Conservation (phyloP, 2,113 vertebrate species). For the Marmota flaviventris region DNA sequence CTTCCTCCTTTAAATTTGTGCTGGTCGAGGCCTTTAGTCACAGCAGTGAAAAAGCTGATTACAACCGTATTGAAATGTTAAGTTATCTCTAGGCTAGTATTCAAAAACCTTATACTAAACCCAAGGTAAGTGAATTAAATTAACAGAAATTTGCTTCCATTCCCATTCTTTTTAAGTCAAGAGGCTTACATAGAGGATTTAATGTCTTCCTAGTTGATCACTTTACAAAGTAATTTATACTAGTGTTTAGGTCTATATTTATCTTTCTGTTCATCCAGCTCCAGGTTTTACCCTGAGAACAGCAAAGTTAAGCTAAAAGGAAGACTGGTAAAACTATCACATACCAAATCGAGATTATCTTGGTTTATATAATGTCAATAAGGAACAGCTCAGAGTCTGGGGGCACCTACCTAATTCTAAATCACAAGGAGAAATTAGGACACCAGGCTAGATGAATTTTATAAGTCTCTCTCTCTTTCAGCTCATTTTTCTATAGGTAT, state of each 20-base stretch:
- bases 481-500: neutral
- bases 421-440: neutral
- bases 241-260: neutral
- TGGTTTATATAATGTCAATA: neutral
- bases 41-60: no score
- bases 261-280: neutral
- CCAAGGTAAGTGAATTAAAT: neutral
- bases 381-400: neutral
- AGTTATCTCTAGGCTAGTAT: neutral
- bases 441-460: neutral
- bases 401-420: neutral
- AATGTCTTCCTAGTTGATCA: neutral
- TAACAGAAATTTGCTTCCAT: neutral
- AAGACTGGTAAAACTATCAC: neutral
- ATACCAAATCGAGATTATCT: neutral
- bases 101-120: neutral
- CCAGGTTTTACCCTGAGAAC: neutral
- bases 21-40: no score
- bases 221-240: neutral
- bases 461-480: neutral
- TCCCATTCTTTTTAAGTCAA: neutral
- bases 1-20: no score
- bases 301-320: neutral
- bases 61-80: slow-evolving; percentile 7
- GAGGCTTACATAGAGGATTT: neutral